Evolutionary conservation across 2,113 vertebrate genomes (phyloP).

Genomic region (Gorsachius goisagi): DNA sequence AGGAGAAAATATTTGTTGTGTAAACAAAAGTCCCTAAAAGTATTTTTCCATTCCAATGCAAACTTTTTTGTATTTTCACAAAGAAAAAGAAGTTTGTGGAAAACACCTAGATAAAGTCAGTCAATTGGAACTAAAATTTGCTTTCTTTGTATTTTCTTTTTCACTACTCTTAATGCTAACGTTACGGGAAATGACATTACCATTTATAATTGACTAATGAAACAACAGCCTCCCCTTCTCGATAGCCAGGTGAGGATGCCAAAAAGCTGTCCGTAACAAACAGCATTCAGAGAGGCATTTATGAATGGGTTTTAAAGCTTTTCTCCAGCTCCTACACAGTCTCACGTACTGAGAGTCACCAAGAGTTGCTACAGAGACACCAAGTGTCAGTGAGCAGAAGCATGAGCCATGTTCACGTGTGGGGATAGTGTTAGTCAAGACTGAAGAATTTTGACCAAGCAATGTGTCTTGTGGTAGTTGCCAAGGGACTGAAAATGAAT

Average conservation of each 20-base stretch:
- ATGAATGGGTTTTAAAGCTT: neutral
- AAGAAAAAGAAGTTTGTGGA: neutral
- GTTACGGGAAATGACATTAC: neutral
- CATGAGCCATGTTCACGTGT: rapidly evolving
- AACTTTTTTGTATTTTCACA: neutral
- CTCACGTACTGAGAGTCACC: neutral
- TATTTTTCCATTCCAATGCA: neutral
- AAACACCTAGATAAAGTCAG: neutral
- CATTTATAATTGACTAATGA: neutral
- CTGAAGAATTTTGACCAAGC: neutral
- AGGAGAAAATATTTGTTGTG: neutral
- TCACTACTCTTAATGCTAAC: neutral
- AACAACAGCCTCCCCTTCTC: neutral
- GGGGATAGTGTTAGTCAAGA: neutral
- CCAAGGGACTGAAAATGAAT: neutral
- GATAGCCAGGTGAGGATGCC: neutral
- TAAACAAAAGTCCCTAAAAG: neutral
- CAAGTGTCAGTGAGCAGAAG: neutral
- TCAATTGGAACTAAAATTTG: neutral
- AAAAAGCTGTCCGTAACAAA: neutral
- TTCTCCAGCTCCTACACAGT: neutral
- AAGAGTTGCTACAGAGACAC: neutral
- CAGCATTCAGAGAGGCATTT: neutral
- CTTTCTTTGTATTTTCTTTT: neutral
- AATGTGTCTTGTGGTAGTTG: neutral